Evolutionary conservation across 92 coral and sea anemone species (phyloP).

Genomic region (Heliopora coerulea): DNA sequence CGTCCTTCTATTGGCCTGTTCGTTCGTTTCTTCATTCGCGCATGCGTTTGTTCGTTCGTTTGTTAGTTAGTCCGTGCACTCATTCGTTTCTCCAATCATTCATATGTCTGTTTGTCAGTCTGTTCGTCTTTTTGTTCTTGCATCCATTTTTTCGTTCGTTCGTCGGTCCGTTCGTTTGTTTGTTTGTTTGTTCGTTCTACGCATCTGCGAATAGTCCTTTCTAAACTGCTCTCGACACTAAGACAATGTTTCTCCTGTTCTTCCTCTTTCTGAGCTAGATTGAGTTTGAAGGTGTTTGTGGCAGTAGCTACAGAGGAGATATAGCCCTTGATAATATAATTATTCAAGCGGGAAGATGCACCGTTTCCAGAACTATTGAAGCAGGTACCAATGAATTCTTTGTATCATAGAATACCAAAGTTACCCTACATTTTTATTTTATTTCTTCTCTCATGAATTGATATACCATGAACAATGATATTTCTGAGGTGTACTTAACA

Average conservation of each 20-base stretch:
- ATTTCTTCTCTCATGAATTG: no score
- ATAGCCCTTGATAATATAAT: slow-evolving; percentile 19
- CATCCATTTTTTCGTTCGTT: background rate
- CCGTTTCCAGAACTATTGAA: background rate
- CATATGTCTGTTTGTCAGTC: background rate
- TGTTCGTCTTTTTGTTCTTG: background rate
- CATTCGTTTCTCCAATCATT: background rate
- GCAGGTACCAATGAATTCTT: no score
- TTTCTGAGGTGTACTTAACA: no score
- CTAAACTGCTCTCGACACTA: no score
- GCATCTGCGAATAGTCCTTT: no score
- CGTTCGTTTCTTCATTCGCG: background rate
- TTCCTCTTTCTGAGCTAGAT: background rate
- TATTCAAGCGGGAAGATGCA: slow-evolving; percentile 11
- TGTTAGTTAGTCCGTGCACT: background rate
- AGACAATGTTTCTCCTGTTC: no score
- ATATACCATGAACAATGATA: no score
- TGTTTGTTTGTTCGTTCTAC: background rate
- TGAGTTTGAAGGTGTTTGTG: slow-evolving; percentile 31
- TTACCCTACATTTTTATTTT: no score
- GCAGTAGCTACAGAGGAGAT: slow-evolving; percentile 26
- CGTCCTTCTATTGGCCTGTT: background rate
- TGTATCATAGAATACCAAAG: no score
- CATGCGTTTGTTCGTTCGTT: background rate
- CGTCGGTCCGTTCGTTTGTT: background rate